Evolutionary conservation across 2,888 invertebrate genomes (phyloP).

Genomic region (Nymphalis polychloros): DNA sequence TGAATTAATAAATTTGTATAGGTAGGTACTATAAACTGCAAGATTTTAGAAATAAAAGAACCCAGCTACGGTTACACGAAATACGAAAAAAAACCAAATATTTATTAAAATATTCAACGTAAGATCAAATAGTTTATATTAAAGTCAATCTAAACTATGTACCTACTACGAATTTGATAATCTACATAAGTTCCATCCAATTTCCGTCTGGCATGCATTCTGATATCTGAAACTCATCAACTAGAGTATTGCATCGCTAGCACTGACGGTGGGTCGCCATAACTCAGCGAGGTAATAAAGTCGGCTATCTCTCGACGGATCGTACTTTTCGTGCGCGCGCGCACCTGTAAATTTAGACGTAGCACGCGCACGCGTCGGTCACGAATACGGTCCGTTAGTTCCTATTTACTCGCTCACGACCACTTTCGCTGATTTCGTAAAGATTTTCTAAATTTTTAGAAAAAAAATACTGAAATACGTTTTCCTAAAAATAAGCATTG

Average conservation of each 20-base stretch:
- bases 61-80: too few relatives aligned
- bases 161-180: conserved; percentile 8
- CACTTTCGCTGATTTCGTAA: conserved; percentile 40
- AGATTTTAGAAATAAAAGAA: too few relatives aligned
- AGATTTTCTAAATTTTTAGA: conserved; percentile 4
- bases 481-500: conserved; percentile 1
- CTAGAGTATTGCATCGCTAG: conserved; percentile 11
- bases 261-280: conserved; percentile 24
- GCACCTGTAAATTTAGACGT: conserved; percentile 62
- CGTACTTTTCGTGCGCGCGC: conserved; percentile 53
- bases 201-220: conserved; percentile 21
- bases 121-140: too few relatives aligned
- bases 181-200: conserved; percentile 20
- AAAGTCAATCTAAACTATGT: not conserved
- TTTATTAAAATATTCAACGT: not conserved
- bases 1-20: too few relatives aligned
- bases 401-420: conserved; percentile 41
- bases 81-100: too few relatives aligned
- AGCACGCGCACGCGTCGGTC: conserved; percentile 54
- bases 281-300: conserved; percentile 45
- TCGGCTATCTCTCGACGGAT: conserved; percentile 48
- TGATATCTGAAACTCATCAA: conserved; percentile 27
- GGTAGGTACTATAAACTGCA: too few relatives aligned
- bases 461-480: not conserved
- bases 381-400: conserved; percentile 49